These are phyloP conservation scores for Lycodopsis pacificus DNA, from an alignment of 2,797 vertebrate species.

Conservation along the genomic window DNA sequence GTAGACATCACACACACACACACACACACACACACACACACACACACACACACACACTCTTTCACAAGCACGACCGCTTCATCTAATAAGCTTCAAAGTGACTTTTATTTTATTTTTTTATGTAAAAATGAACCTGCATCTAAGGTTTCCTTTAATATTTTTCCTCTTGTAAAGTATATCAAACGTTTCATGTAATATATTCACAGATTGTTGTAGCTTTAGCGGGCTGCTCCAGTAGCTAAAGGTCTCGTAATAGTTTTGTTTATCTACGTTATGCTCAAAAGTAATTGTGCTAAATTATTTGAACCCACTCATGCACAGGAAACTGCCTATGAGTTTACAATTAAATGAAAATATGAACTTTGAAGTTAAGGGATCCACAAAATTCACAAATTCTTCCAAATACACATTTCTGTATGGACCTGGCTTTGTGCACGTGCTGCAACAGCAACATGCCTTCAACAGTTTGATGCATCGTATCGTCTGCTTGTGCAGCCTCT, in stretches of 20 bases:
- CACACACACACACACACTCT: too few species aligned
- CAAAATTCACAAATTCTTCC: not conserved
- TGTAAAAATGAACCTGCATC: not conserved
- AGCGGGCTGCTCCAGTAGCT: not conserved
- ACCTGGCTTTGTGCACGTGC: not conserved
- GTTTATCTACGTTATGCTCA: not conserved
- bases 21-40: slow-evolving; percentile 3
- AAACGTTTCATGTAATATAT: too few species aligned
- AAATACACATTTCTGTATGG: too few species aligned
- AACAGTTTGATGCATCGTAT: not conserved
- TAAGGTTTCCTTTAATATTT: not conserved
- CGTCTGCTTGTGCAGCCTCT: slow-evolving; percentile 54
- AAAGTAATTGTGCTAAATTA: not conserved
- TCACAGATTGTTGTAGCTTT: not conserved
- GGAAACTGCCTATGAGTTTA: not conserved
- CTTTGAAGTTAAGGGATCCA: not conserved
- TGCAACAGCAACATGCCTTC: not conserved
- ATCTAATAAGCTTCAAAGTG: too few species aligned
- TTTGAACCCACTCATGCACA: not conserved
- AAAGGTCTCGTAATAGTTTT: not conserved
- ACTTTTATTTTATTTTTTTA: not conserved
- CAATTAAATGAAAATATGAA: not conserved
- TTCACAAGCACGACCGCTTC: not conserved
- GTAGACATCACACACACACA: not conserved
- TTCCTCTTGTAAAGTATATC: not conserved